Conservation (phyloP, 2,797 vertebrate genomes). For the Chiloscyllium punctatum region DNA sequence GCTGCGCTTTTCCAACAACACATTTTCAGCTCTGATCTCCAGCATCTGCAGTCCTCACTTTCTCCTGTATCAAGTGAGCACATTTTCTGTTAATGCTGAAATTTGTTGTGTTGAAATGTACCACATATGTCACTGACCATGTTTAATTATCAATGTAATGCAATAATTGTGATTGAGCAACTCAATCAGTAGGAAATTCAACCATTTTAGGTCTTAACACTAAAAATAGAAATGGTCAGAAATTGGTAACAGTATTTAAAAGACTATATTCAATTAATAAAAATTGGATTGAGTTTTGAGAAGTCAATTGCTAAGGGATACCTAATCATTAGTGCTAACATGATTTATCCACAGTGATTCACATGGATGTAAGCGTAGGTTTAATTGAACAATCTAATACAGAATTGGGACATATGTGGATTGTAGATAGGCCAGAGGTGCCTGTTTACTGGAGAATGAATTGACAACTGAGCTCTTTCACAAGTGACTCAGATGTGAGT, state of each 20-base stretch:
- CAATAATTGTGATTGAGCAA: neutral
- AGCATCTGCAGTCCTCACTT: no score
- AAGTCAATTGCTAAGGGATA: neutral
- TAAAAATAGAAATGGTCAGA: neutral
- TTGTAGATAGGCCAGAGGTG: no score
- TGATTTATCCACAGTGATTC: neutral
- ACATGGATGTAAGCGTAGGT: neutral
- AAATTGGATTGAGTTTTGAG: neutral
- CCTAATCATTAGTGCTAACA: neutral
- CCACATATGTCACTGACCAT: neutral
- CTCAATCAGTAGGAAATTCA: neutral
- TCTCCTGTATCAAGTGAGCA: neutral
- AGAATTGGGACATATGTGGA: no score
- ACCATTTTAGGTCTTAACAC: neutral
- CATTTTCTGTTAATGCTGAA: neutral
- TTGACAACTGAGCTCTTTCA: no score
- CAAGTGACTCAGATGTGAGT: no score
- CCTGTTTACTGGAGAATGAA: no score
- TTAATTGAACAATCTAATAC: no score
- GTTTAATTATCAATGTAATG: neutral
- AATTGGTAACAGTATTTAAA: neutral
- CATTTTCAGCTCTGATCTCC: no score
- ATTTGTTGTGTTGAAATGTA: neutral
- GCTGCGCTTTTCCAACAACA: no score
- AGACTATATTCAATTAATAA: neutral